phyloP scores from a whole-genome alignment of 2,797 vertebrate genomes.

The Cryptoprocta ferox region DNA sequence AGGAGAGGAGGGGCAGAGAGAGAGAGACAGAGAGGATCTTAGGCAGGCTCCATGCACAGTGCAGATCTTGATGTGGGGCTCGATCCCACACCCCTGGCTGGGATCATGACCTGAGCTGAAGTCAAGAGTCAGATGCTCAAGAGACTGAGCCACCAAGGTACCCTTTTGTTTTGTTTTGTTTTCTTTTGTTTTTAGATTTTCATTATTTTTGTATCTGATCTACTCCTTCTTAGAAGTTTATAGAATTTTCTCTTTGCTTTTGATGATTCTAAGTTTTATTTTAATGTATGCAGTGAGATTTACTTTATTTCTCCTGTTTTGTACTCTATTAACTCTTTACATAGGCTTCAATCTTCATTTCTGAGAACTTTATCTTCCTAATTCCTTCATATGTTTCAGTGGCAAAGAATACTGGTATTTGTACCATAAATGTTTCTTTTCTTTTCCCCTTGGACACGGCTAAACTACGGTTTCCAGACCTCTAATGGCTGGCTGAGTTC shows the following conservation, averaged over 20 bases:
- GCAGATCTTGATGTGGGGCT: no score
- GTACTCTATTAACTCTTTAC: not conserved
- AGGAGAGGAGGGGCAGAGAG: no score
- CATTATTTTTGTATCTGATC: not conserved
- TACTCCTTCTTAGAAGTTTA: not conserved
- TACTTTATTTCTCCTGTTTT: not conserved
- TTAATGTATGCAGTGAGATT: not conserved
- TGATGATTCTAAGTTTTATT: not conserved
- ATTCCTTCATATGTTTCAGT: not conserved
- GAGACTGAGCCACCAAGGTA: no score
- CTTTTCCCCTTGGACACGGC: not conserved
- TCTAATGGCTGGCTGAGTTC: not conserved
- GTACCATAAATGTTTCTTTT: not conserved
- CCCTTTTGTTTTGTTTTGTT: no score
- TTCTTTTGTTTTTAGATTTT: not conserved
- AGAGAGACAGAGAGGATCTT: no score
- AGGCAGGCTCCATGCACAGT: no score
- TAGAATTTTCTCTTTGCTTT: not conserved
- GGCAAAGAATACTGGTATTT: not conserved
- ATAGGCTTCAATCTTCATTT: not conserved
- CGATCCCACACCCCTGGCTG: no score
- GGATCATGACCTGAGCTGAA: no score
- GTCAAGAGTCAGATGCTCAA: no score
- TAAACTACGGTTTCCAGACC: not conserved
- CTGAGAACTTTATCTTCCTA: not conserved